Evolutionary conservation across 2,888 invertebrate species (phyloP).

Genomic region (Marasmarcha lunaedactyla): DNA sequence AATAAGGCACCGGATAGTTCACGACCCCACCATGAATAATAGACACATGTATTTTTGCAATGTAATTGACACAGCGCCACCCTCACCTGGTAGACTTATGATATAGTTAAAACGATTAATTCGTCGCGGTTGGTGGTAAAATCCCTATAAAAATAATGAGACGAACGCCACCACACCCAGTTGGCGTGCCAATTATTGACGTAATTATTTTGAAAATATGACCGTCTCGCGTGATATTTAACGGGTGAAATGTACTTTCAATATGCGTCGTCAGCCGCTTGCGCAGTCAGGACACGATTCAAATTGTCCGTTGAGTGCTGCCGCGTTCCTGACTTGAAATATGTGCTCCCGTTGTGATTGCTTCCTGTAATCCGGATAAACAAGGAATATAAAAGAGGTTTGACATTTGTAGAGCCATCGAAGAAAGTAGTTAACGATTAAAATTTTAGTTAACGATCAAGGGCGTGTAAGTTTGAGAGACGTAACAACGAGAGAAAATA

Average conservation of each 20-base stretch:
- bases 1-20: slow-evolving; percentile 10
- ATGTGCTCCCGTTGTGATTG: slow-evolving; percentile 12
- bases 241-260: slow-evolving; percentile 52
- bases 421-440: slow-evolving; percentile 14
- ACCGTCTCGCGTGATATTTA: slow-evolving; percentile 55
- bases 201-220: slow-evolving; percentile 68
- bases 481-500: slow-evolving; percentile 30
- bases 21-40: slow-evolving; percentile 40
- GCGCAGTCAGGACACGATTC: slow-evolving; percentile 33
- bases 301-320: slow-evolving; percentile 52
- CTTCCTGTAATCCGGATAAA: slow-evolving; percentile 6
- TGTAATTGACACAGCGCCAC: slow-evolving; percentile 56
- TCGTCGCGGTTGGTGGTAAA: slow-evolving; percentile 64
- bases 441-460: no score
- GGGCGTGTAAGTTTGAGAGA: slow-evolving; percentile 15
- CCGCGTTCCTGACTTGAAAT: slow-evolving; percentile 19
- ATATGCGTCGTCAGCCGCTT: slow-evolving; percentile 37
- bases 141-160: slow-evolving; percentile 55
- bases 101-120: slow-evolving; percentile 66
- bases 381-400: slow-evolving; percentile 10
- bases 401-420: slow-evolving; percentile 10
- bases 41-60: slow-evolving; percentile 54
- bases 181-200: slow-evolving; percentile 67
- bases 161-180: slow-evolving; percentile 36
- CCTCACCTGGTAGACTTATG: slow-evolving; percentile 54